Conservation (phyloP, 1,140 invertebrate genomes). For the Drosophila saltans region DNA sequence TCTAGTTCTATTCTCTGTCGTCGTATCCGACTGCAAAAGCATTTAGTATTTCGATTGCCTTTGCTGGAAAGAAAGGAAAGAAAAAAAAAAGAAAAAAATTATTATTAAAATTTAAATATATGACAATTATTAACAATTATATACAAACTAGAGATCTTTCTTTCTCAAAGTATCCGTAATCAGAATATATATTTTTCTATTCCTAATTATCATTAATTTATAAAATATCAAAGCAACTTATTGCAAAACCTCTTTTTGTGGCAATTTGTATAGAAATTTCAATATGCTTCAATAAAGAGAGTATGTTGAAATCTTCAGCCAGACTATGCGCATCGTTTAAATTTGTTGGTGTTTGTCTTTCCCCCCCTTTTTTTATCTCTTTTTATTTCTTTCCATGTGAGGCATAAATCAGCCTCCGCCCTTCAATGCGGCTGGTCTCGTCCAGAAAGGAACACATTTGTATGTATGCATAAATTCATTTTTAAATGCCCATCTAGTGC, state of each 20-base stretch:
- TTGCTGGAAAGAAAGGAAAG: background rate
- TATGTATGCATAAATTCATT: constrained; percentile 46
- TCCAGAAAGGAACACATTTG: background rate
- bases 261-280: too few species aligned
- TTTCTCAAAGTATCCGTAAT: too few species aligned
- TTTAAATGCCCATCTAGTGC: constrained; percentile 40
- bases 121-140: too few species aligned
- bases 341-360: background rate
- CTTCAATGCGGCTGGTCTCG: constrained; percentile 31
- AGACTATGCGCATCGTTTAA: constrained; percentile 1
- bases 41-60: constrained; percentile 2
- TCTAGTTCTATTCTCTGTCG: background rate
- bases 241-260: too few species aligned
- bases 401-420: constrained; percentile 39
- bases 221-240: too few species aligned
- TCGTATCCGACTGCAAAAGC: constrained; percentile 1
- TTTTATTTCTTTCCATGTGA: constrained; percentile 3
- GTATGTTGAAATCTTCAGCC: background rate
- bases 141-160: too few species aligned
- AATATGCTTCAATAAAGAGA: background rate
- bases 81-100: too few species aligned
- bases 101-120: too few species aligned
- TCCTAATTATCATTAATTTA: too few species aligned
- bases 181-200: too few species aligned
- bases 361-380: too few species aligned